Evolutionary conservation across 2,113 vertebrate species (phyloP).

Genomic region (Scolopax mira): DNA sequence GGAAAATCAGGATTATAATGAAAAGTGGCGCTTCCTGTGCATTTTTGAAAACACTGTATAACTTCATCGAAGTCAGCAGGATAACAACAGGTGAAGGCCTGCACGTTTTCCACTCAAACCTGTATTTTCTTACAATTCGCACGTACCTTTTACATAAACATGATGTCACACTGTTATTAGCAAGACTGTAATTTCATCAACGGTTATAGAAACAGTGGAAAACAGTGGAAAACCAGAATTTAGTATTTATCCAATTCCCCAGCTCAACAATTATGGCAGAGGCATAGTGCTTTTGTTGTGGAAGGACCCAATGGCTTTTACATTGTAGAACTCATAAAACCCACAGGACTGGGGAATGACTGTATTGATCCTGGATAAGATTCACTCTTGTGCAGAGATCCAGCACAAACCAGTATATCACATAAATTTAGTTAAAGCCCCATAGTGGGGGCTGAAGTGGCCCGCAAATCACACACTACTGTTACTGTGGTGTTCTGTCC

Average conservation of each 20-base stretch:
- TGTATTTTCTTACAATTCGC: not conserved
- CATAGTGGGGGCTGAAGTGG: not conserved
- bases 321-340: not conserved
- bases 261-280: not conserved
- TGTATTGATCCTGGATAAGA: not conserved
- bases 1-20: not conserved
- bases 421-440: not conserved
- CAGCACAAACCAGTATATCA: slow-evolving; percentile 41
- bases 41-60: not conserved
- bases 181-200: not conserved
- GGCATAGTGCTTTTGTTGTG: not conserved
- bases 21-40: not conserved
- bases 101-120: not conserved
- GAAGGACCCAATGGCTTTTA: not conserved
- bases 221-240: not conserved
- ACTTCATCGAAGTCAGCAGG: not conserved
- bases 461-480: not conserved
- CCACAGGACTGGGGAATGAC: not conserved
- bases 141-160: not conserved
- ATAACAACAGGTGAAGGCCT: not conserved
- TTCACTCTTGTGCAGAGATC: slow-evolving; percentile 53
- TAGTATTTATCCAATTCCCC: not conserved
- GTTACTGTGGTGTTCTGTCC: not conserved
- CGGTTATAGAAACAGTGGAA: not conserved
- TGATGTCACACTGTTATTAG: not conserved